Evolutionary conservation across 2,797 vertebrate species (phyloP).

Genomic region (Sebastes hubbsi): DNA sequence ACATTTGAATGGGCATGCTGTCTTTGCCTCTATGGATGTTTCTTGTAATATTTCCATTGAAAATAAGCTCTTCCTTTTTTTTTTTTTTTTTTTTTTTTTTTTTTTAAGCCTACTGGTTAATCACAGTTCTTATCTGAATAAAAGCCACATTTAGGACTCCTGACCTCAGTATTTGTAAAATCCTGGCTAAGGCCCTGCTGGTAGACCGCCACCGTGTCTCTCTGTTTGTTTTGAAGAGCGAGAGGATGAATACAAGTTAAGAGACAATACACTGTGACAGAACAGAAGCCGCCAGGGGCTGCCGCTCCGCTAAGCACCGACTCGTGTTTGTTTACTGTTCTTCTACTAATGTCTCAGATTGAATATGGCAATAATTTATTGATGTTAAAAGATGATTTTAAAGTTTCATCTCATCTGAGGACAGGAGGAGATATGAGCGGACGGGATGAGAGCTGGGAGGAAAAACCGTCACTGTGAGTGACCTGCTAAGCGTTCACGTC

Average conservation of each 20-base stretch:
- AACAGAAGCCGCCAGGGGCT: neutral
- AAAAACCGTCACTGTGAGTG: conserved; percentile 5
- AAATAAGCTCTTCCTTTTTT: too few relatives aligned
- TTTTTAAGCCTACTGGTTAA: too few relatives aligned
- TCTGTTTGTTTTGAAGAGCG: neutral
- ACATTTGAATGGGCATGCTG: too few relatives aligned
- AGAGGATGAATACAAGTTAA: neutral
- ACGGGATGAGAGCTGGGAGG: conserved; percentile 1
- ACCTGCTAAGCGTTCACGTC: conserved; percentile 17
- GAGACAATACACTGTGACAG: conserved; percentile 11
- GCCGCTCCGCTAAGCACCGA: neutral
- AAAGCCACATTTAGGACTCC: neutral
- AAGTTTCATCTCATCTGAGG: conserved; percentile 23
- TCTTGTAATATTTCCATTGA: too few relatives aligned
- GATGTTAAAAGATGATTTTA: conserved; percentile 23
- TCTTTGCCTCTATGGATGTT: too few relatives aligned
- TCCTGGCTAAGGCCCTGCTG: neutral
- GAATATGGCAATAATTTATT: conserved; percentile 32
- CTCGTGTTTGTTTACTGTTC: conserved; percentile 15
- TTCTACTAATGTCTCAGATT: conserved; percentile 13
- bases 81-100: too few relatives aligned
- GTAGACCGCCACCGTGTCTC: neutral
- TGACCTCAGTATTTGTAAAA: neutral
- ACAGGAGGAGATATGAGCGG: neutral
- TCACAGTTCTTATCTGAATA: too few relatives aligned